Base-by-base conservation (phyloP, 1,140 invertebrate genomes). In the Watersipora subatra region DNA sequence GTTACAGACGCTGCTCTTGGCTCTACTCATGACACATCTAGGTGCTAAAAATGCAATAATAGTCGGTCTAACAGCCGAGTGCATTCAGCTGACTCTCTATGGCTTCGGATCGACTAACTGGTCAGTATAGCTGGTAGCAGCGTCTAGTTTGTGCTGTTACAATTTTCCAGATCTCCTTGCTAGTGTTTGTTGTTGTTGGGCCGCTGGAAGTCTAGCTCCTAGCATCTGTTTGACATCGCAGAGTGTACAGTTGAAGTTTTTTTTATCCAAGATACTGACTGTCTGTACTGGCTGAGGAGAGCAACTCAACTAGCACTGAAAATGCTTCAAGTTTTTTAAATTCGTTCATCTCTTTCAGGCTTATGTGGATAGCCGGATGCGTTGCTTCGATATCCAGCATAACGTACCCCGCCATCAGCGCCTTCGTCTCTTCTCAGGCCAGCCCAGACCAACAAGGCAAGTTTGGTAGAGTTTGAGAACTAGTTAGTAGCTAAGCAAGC, bases 381-480 rank as follows among this genome's bases (percentile, higher is more conserved):
- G 84, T 99, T 65, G 95, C 96, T 55, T 92, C 94, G 17, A 85
- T 98, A 64, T 94, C 92, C 69, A 82, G 76, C 69, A 81, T 98
- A 69, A 95, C 94, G 0, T 99, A 99, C 84, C 96, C 97, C 61
- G 93, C 95, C n/a, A 98, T 99, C 73, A 96, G 92, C 81, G 91
- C 96, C 30, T 99, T 96, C 83, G 93, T 98, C 34, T 97, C 93
- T 17, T 91, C 93, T 70, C 93, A 97, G 82, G 93, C 94, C 64
- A 88, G 93, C 76, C 87, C 90, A 29, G 96, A 99, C 78, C 89
- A 96, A 75, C 97, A 99, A 83, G 96, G 89, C 85, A 76, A 73
- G 68, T 62, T 12, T 25, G n/a, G 56, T 57, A 55, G 28, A 24
- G 7, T 63, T n/a, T n/a, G n/a, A n/a, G n/a, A n/a, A n/a, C n/a